phyloP scores from a whole-genome alignment of 2,888 invertebrate species.

The Brassicogethes aeneus region DNA sequence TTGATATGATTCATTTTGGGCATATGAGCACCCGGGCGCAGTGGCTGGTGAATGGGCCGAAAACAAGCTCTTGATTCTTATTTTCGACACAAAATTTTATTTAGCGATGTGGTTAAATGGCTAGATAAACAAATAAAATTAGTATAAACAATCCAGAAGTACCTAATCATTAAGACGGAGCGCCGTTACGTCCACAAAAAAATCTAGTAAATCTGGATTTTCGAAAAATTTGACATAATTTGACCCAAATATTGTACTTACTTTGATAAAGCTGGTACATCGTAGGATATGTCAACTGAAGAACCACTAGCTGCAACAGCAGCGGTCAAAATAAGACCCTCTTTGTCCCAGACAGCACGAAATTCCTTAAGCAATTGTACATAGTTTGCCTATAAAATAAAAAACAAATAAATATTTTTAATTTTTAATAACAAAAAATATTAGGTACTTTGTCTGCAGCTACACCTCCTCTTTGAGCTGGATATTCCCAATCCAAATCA shows the following conservation, averaged over 20 bases:
- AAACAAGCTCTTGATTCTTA: too few relatives aligned
- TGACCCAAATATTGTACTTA: conserved; percentile 32
- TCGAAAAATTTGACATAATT: too few relatives aligned
- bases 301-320: conserved; percentile 49
- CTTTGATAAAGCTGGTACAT: conserved; percentile 48
- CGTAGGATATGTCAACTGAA: conserved; percentile 48
- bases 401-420: background rate
- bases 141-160: too few relatives aligned
- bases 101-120: too few relatives aligned
- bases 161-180: too few relatives aligned
- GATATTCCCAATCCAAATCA: conserved; percentile 82
- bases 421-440: background rate
- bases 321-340: conserved; percentile 47
- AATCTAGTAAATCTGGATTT: too few relatives aligned
- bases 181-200: too few relatives aligned
- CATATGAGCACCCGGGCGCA: too few relatives aligned
- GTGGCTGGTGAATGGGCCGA: too few relatives aligned
- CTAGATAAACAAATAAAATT: too few relatives aligned
- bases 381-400: conserved; percentile 19
- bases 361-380: conserved; percentile 46
- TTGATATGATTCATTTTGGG: too few relatives aligned
- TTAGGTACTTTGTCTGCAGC: conserved; percentile 8
- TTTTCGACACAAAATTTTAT: too few relatives aligned
- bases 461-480: conserved; percentile 41
- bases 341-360: conserved; percentile 44